Conservation (phyloP, 2,113 vertebrate species). For the Cyanoramphus novaezelandiae region DNA sequence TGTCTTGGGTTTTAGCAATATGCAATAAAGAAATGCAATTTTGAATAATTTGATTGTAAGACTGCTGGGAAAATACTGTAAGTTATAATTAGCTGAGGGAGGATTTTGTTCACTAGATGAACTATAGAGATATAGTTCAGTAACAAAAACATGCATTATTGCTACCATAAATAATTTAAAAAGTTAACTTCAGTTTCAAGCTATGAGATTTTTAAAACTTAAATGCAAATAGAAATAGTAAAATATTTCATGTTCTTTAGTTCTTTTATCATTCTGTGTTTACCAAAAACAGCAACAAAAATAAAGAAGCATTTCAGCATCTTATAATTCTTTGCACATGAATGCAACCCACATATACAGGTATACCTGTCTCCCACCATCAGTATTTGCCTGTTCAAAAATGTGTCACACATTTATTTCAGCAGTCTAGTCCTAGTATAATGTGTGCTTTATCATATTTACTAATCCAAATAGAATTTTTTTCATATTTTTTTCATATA, state of each 20-base stretch:
- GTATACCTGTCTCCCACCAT: not conserved
- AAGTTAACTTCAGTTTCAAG: conserved; percentile 76
- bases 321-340: not conserved
- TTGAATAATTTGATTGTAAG: conserved; percentile 89
- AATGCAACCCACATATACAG: not conserved
- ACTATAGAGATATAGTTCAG: conserved; percentile 72
- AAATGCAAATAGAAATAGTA: conserved; percentile 68
- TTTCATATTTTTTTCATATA: conserved; percentile 74
- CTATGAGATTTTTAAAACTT: conserved; percentile 68
- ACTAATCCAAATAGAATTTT: conserved; percentile 73
- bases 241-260: conserved; percentile 53
- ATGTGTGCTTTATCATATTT: conserved; percentile 61
- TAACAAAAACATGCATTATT: conserved; percentile 77
- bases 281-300: not conserved
- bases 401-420: not conserved
- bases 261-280: not conserved
- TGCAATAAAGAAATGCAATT: conserved; percentile 89
- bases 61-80: conserved; percentile 83
- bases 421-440: conserved; percentile 22
- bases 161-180: conserved; percentile 79
- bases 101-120: conserved; percentile 73
- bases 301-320: not conserved
- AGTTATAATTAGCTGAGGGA: conserved; percentile 82
- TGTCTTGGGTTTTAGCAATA: conserved; percentile 87
- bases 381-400: not conserved